Evolutionary conservation across 2,888 invertebrate genomes (phyloP), one percentile per base, ranked within the genome.

Genomic region (Cephus pygmeus): DNA sequence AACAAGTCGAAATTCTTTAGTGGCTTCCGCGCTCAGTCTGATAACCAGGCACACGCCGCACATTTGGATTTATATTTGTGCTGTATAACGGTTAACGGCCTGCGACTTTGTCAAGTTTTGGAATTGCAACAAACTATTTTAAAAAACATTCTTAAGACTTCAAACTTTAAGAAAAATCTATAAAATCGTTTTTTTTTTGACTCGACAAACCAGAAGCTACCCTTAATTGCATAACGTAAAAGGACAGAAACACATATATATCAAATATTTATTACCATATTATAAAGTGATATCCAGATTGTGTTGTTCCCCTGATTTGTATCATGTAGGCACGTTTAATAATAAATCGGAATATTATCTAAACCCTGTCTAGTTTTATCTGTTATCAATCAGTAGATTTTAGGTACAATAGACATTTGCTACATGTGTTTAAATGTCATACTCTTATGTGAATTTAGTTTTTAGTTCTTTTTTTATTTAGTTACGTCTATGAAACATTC

Each of bases 341-440:
- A 90, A 91, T 90, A 90, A 91, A 91, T 89, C 83, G 85, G 88
- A 90, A 88, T 88, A 89, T 88, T 88, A 88, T 88, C 86, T 88
- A 88, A 80, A 84, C 77, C 76, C 69, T 80, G 33, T 71, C 35
- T 12, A 69, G 9, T 56, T 23, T 23, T 9, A 56, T 56, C 23
- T 56, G 9, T 56, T 56, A 15, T 40, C 23, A 15, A 9, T 40
- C 23, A 23, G 15, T 40, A 40, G 40, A 40, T 56, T 15, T 56
- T 56, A 56, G 23, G 9, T 6, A 23, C 23, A 56, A 23, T 23
- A 23, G 40, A 1, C 9, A 56, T 56, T 56, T 9, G 6, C 23
- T 23, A 23, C 6, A 56, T 23, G 23, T 40, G 6, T 40, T 40
- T 40, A 40, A 40, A 40, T 23, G 23, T 15, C 15, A 40, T 40